Base-by-base conservation (phyloP, 2,113 vertebrate genomes). In the Ochotona princeps region DNA sequence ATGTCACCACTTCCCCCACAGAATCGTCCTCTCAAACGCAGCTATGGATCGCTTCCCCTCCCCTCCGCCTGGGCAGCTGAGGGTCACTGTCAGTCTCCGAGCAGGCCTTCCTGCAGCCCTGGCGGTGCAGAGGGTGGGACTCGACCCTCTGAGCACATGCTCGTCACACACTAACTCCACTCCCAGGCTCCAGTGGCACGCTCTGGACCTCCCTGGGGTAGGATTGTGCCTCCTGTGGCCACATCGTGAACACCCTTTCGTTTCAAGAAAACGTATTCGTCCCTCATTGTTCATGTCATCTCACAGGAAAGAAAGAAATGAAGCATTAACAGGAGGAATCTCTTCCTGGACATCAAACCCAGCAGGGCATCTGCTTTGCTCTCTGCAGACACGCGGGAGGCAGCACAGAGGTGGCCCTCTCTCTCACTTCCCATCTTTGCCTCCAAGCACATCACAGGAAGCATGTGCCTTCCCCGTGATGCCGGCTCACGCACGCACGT, bases 251-350 rank as follows among this genome's bases (percentile, higher is more conserved):
- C 18, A 18, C 54, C 18, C n/a, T 84, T 72, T 28, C 10, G 28
- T 80, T 69, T 14, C 74, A 78, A 69, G 35, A 80, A 78, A 69
- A 44, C 74, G 51, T 23, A 2, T 49, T 80, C 84, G 81, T 76
- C 63, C 61, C 60, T 82, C 32, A 12, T 54, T 86, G 73, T 79
- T 92, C 80, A 47, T 30, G 66, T 76, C 26, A 51, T 76, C 80
- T 69, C 57, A 44, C 85, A 80, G 85, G 80, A 49, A 70, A 89
- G 28, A n/a, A 44, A 51, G 30, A 57, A 67, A 30, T 38, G 54
- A 74, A 81, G 75, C 25, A 32, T 14, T 79, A 8, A 9, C 30
- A 63, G 79, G 72, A 73, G 7, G 67, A 83, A 94, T 74, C 57
- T 38, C 81, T 30, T 63, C 75, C 32, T 81, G 35, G 65, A 87